phyloP scores from a whole-genome alignment of 2,113 vertebrate genomes.

The Cynopterus brachyotis region DNA sequence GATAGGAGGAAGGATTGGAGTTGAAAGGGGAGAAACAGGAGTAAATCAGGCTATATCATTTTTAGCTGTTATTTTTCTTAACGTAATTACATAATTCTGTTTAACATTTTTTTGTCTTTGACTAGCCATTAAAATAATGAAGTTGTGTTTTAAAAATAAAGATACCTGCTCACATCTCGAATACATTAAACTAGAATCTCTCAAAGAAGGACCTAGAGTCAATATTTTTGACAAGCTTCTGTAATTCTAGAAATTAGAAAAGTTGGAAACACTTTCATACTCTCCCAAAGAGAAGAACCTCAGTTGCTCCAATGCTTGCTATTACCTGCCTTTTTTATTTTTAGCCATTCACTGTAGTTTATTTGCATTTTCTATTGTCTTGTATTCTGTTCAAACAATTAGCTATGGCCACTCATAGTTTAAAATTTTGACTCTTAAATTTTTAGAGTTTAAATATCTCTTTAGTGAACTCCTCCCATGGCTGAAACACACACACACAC shows the following conservation, averaged over 20 bases:
- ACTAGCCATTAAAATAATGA: constrained; percentile 7
- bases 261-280: neutral
- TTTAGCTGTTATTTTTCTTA: neutral
- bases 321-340: no score
- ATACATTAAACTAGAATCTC: neutral
- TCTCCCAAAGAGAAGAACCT: no score
- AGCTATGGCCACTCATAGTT: neutral
- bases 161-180: neutral
- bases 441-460: neutral
- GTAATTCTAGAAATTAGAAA: neutral
- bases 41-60: neutral
- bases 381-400: neutral
- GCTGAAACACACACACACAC: neutral
- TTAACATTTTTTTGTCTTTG: neutral
- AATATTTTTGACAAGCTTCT: neutral
- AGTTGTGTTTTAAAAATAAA: constrained; percentile 29
- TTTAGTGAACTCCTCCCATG: neutral
- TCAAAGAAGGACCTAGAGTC: neutral
- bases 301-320: no score
- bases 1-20: neutral
- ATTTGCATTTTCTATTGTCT: neutral
- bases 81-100: neutral
- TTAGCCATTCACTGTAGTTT: no score
- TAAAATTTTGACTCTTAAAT: neutral
- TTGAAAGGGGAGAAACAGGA: neutral